phyloP scores from a whole-genome alignment of 2,888 invertebrate species.

The Plemyria rubiginata region DNA sequence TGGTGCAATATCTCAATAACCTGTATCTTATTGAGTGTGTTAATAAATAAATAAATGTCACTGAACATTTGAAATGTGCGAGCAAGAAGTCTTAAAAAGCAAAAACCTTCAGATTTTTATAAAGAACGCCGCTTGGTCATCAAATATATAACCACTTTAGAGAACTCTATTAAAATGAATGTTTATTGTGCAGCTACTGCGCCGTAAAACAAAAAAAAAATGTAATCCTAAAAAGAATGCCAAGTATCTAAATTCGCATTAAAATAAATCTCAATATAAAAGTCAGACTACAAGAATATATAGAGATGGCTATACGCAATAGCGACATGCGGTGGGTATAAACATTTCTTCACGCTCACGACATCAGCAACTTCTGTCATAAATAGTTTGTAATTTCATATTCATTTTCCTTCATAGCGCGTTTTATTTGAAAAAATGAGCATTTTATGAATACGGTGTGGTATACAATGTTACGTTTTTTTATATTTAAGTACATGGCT shows the following conservation, averaged over 20 bases:
- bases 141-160: neutral
- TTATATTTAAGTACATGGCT: neutral
- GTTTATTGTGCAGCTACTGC: constrained; percentile 37
- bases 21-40: too few species aligned
- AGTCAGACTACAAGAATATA: constrained; percentile 51
- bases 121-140: too few species aligned
- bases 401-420: neutral
- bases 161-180: constrained; percentile 5
- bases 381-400: constrained; percentile 8
- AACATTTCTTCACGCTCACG: constrained; percentile 60
- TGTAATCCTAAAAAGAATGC: constrained; percentile 47
- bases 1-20: too few species aligned
- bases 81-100: too few species aligned
- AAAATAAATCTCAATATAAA: constrained; percentile 59
- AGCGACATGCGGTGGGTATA: constrained; percentile 54
- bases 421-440: constrained; percentile 1
- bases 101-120: too few species aligned
- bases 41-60: too few species aligned
- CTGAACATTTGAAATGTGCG: too few species aligned
- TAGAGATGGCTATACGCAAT: constrained; percentile 57
- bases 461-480: neutral
- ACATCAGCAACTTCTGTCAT: constrained; percentile 23
- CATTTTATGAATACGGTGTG: neutral
- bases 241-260: constrained; percentile 50
- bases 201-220: constrained; percentile 37